These are phyloP conservation scores for Eristalis pertinax DNA, from an alignment of 2,888 invertebrate species.

Conservation along the genomic window DNA sequence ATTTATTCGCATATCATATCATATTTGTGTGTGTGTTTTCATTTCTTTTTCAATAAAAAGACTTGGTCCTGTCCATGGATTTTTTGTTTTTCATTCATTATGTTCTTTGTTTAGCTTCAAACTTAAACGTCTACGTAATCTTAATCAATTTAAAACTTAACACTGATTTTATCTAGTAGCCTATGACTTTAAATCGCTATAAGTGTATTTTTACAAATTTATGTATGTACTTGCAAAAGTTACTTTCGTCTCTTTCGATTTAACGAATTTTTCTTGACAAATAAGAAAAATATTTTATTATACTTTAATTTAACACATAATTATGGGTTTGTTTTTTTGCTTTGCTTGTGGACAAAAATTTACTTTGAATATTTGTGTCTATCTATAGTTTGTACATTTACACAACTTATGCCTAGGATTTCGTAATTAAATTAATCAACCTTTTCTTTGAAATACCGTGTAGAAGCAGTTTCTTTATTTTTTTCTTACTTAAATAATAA, in stretches of 20 bases:
- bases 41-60: constrained; percentile 12
- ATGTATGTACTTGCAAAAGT: constrained; percentile 34
- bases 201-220: constrained; percentile 20
- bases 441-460: not conserved
- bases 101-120: not conserved
- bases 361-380: constrained; percentile 38
- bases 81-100: constrained; percentile 27
- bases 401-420: constrained; percentile 26
- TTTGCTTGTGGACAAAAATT: constrained; percentile 18
- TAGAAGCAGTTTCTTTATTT: not conserved
- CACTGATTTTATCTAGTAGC: not conserved
- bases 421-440: not conserved
- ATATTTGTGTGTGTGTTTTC: not conserved
- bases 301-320: constrained; percentile 6
- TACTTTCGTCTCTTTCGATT: constrained; percentile 33
- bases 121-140: not conserved
- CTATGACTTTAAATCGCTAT: not conserved
- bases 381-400: constrained; percentile 58
- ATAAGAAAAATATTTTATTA: constrained; percentile 20
- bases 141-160: constrained; percentile 36
- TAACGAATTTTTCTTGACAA: constrained; percentile 27
- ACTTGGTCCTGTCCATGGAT: constrained; percentile 68
- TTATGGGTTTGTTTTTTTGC: not conserved
- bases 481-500: not conserved
- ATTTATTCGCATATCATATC: not conserved